phyloP scores from a whole-genome alignment of 2,888 invertebrate genomes.

The Dioctria rufipes region DNA sequence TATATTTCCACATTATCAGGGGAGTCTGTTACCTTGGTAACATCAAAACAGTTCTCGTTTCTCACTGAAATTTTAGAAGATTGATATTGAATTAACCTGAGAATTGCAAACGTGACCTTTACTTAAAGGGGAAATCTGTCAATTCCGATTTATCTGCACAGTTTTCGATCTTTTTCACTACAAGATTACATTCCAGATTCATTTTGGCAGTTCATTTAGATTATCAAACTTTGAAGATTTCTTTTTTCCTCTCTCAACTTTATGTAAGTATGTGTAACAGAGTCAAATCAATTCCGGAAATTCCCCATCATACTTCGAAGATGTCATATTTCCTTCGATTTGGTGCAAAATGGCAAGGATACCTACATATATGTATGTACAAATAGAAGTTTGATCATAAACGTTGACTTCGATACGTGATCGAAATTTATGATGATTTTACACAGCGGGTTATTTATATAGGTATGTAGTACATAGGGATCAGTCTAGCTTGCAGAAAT shows the following conservation, averaged over 20 bases:
- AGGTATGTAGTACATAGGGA: neutral
- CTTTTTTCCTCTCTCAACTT: too few relatives aligned
- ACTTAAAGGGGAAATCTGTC: neutral
- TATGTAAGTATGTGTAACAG: neutral
- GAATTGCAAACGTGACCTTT: neutral
- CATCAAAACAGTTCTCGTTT: neutral
- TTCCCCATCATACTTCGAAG: neutral
- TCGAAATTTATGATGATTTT: conserved; percentile 27
- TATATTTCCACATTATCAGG: neutral
- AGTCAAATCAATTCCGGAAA: neutral
- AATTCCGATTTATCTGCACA: neutral
- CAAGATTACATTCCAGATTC: neutral
- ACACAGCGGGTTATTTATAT: too few relatives aligned
- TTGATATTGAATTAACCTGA: neutral
- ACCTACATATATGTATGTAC: neutral
- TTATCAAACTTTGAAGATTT: too few relatives aligned
- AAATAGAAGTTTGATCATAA: neutral
- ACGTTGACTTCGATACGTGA: conserved; percentile 11
- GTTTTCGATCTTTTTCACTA: neutral
- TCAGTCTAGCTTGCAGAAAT: neutral
- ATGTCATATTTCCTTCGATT: neutral
- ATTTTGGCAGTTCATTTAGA: too few relatives aligned
- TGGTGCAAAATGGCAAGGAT: neutral
- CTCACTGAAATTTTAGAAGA: neutral
- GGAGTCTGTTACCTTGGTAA: neutral